A percentile compares a stretch with the other conserved stretches of the same genome.
Evolutionary conservation across 1,140 invertebrate genomes (phyloP).

Genomic region (Drosophila quadrilineata): DNA sequence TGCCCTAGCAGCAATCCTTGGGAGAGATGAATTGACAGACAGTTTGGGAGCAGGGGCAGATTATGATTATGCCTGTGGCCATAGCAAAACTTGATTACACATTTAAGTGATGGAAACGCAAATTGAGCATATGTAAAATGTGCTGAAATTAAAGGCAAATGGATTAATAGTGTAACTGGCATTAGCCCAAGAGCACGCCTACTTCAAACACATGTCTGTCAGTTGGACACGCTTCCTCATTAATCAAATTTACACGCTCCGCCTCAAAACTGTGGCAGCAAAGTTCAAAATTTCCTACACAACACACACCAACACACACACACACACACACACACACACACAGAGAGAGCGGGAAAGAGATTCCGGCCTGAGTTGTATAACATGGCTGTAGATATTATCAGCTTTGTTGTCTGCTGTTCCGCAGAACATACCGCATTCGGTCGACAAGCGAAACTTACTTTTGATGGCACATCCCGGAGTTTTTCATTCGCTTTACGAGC

Average conservation of each 20-base stretch:
- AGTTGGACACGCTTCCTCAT: conserved; percentile 40
- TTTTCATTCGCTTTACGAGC: conserved; percentile 41
- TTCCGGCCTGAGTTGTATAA: not conserved
- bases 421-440: not conserved
- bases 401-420: too few species aligned
- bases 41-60: not conserved
- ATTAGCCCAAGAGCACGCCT: too few species aligned
- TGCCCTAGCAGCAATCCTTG: conserved; percentile 6
- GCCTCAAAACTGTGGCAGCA: conserved; percentile 54
- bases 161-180: conserved; percentile 41
- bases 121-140: conserved; percentile 42
- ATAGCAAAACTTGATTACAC: conserved; percentile 24
- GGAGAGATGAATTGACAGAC: not conserved
- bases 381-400: conserved; percentile 27
- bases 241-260: conserved; percentile 72
- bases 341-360: too few species aligned
- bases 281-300: conserved; percentile 42
- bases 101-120: conserved; percentile 22
- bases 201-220: conserved; percentile 10
- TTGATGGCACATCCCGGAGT: conserved; percentile 55
- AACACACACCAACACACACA: conserved; percentile 13
- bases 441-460: conserved; percentile 12
- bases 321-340: conserved; percentile 7
- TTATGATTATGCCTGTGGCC: conserved; percentile 4
- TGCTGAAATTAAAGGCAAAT: conserved; percentile 39